Conservation (phyloP, 2,888 invertebrate genomes). For the Scaptodrosophila latifasciaeformis region DNA sequence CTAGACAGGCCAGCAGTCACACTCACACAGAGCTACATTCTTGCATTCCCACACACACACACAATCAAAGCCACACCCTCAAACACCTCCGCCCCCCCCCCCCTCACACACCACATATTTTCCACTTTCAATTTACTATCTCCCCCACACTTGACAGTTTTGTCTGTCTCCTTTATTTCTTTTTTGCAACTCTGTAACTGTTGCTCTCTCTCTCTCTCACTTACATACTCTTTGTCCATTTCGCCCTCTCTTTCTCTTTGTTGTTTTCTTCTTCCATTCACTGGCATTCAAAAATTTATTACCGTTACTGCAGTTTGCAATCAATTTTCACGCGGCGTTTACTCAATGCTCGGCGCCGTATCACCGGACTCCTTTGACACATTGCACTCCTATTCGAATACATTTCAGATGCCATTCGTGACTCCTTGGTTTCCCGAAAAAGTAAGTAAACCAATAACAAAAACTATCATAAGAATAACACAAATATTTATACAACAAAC, state of each 20-base stretch:
- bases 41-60: constrained; percentile 5
- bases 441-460: constrained; percentile 76
- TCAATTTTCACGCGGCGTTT: constrained; percentile 92
- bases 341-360: constrained; percentile 92
- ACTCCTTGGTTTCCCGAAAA: constrained; percentile 96
- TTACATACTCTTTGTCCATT: too few relatives aligned
- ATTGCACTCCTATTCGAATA: constrained; percentile 94
- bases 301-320: constrained; percentile 83
- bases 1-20: constrained; percentile 1
- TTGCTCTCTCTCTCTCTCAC: constrained; percentile 14
- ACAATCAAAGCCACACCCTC: constrained; percentile 5
- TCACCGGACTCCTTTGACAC: constrained; percentile 95
- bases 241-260: neutral
- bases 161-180: constrained; percentile 2
- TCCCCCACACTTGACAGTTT: neutral
- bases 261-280: constrained; percentile 8
- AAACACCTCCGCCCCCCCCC: neutral
- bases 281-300: constrained; percentile 51
- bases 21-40: constrained; percentile 2
- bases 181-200: constrained; percentile 13
- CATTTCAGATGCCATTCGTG: constrained; percentile 95
- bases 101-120: neutral
- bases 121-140: neutral
- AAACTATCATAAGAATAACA: neutral
- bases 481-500: neutral